Conservation (phyloP, 2,888 invertebrate genomes). For the Phaedon cochleariae region DNA sequence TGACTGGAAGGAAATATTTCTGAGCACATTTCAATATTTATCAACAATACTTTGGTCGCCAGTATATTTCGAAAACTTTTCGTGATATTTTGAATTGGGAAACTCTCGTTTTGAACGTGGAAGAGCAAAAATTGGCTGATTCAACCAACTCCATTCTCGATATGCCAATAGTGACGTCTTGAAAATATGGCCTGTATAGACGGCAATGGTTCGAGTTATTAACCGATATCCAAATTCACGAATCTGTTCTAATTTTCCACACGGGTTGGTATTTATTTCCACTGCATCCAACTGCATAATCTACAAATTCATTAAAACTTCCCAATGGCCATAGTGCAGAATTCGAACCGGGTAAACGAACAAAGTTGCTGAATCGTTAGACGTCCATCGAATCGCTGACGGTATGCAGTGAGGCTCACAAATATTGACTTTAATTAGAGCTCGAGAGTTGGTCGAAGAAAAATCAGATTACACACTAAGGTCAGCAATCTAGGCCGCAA, state of each 20-base stretch:
- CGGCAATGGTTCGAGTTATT: too few relatives aligned
- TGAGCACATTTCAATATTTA: too few relatives aligned
- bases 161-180: too few relatives aligned
- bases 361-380: conserved; percentile 44
- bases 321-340: neutral
- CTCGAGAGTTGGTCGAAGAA: conserved; percentile 40
- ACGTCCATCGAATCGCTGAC: conserved; percentile 41
- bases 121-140: too few relatives aligned
- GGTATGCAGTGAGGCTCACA: conserved; percentile 49
- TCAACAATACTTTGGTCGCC: too few relatives aligned
- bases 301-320: conserved; percentile 37
- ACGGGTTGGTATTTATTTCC: neutral
- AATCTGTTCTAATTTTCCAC: neutral
- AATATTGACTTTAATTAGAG: conserved; percentile 56
- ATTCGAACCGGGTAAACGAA: conserved; percentile 4
- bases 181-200: too few relatives aligned
- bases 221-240: too few relatives aligned
- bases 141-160: too few relatives aligned
- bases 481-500: conserved; percentile 42
- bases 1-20: too few relatives aligned
- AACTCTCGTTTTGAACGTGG: too few relatives aligned
- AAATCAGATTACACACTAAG: conserved; percentile 47
- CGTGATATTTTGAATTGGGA: too few relatives aligned
- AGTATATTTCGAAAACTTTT: too few relatives aligned
- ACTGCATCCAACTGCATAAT: neutral